Conservation (phyloP, 2,113 vertebrate genomes). For the Cheilinus undulatus region DNA sequence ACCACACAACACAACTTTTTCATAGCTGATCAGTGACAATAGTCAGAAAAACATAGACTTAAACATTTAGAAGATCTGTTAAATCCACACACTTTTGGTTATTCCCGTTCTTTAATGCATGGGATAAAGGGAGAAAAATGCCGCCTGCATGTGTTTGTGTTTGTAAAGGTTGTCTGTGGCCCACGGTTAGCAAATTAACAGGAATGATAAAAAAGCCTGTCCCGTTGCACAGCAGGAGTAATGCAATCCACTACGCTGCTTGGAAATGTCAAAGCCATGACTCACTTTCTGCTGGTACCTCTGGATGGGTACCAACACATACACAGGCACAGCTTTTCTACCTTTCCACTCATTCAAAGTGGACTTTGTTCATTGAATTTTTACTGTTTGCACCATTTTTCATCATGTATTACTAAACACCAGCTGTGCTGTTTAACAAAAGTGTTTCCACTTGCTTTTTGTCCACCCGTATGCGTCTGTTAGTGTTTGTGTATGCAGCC, state of each 20-base stretch:
- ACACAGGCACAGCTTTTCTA: conserved; percentile 27
- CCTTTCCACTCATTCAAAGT: conserved; percentile 59
- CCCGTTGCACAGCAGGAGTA: conserved; percentile 58
- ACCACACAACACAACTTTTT: too few species aligned
- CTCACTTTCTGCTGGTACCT: conserved; percentile 63
- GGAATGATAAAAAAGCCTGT: conserved; percentile 64
- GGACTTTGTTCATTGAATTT: conserved; percentile 52
- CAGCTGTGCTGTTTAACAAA: conserved; percentile 74
- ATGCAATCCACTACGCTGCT: conserved; percentile 59
- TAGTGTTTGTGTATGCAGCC: conserved; percentile 29
- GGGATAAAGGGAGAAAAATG: too few species aligned
- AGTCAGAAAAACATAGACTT: too few species aligned
- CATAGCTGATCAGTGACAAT: too few species aligned
- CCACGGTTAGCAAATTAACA: conserved; percentile 61
- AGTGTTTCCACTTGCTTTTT: conserved; percentile 66
- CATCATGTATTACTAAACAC: conserved; percentile 60
- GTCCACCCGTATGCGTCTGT: conserved; percentile 20
- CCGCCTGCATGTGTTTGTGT: conserved; percentile 23
- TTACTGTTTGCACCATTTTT: conserved; percentile 67
- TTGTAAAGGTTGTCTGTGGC: conserved; percentile 51
- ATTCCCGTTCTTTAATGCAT: too few species aligned
- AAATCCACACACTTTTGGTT: too few species aligned
- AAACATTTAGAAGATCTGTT: too few species aligned
- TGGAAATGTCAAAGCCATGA: conserved; percentile 77
- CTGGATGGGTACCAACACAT: conserved; percentile 29